Base-by-base conservation (phyloP, 2,888 invertebrate species). In the Apamea anceps region DNA sequence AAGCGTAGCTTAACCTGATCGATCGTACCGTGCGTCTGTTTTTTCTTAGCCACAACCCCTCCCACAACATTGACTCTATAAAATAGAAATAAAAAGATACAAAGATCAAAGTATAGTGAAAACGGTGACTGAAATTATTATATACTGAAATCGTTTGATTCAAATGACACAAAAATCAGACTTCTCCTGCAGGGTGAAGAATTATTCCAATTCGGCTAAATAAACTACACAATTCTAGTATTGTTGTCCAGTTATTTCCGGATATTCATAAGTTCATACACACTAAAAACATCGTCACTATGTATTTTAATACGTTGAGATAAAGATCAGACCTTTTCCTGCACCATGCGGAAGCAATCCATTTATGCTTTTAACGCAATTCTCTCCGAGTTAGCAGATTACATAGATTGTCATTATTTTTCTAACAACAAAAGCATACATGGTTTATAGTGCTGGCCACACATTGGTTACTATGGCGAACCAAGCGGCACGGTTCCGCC, bases 401-500 rank as follows among this genome's bases (percentile, higher is more conserved):
- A n/a, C 51, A 54, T 28, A 57, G 21, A 57, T 37, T 48, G 3
- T n/a, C 7, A 42, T 42, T 74, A 8, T 66, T 51, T 42, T 32
- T 45, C 18, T 60, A 60, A 66, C 28, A 32, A 68, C 15, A 57
- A 70, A 72, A 70, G 10, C 21, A 57, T 42, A n/a, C 15, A 74
- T 81, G 60, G 71, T 4, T 32, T 45, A 77, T 57, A 28, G 21
- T 67, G 15, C 13, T 42, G 15, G 45, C 21, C 8, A 45, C 48
- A 48, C 15, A 15, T 48, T 48, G 48, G 15, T 15, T 48, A 48
- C 48, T 54, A 37, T 57, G 15, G 6, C 37, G n/a, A 79, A 63
- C 68, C 62, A 74, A 48, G 72, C 65, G 66, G 68, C 81, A 70
- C 60, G 37, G 73, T 88, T 85, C 82, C 84, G 84, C 66, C 75